These are phyloP conservation scores for Semotilus atromaculatus DNA, from an alignment of 2,797 vertebrate species.

Conservation along the genomic window DNA sequence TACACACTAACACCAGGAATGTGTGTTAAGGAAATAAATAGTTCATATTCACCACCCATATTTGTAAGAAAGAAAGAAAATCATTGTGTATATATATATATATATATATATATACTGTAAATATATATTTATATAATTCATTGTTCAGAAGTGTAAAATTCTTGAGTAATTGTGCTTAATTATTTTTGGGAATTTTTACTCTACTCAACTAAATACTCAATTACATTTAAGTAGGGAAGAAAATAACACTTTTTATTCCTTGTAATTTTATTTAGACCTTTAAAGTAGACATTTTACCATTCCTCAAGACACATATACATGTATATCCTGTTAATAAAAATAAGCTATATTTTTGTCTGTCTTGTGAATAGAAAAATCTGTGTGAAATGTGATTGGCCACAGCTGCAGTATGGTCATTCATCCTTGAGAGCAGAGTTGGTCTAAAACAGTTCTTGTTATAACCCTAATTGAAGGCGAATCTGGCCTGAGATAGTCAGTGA, in stretches of 20 bases:
- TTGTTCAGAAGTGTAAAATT: neutral
- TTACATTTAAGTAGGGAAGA: neutral
- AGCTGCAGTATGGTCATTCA: neutral
- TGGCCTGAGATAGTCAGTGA: neutral
- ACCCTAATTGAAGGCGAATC: neutral
- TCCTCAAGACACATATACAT: neutral
- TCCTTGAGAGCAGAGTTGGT: neutral
- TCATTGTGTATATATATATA: no score
- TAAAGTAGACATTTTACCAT: neutral
- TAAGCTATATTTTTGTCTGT: neutral
- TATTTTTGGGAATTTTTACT: neutral
- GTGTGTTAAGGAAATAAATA: neutral
- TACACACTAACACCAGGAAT: neutral
- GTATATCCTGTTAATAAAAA: neutral
- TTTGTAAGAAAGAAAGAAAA: neutral
- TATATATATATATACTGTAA: no score
- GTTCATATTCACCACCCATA: neutral
- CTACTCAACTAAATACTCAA: neutral
- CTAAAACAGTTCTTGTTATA: neutral
- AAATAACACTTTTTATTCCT: neutral
- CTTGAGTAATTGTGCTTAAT: no score
- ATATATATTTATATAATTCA: neutral
- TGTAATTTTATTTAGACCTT: neutral
- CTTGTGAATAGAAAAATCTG: neutral
- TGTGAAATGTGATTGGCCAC: neutral